These are phyloP conservation scores for Leptodactylus fuscus DNA, from an alignment of 2,113 vertebrate species.

Conservation along the genomic window DNA sequence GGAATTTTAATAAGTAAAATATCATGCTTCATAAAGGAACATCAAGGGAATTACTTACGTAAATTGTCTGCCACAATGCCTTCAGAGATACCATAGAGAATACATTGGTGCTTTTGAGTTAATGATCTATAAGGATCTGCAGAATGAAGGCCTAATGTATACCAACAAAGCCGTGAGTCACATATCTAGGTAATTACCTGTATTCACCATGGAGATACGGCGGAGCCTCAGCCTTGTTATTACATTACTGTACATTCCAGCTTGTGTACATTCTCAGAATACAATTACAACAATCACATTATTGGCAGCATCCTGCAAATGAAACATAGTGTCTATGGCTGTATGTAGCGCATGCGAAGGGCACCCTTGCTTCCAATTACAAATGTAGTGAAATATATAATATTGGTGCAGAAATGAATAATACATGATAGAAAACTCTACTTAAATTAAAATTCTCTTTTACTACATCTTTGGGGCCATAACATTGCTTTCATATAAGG, in stretches of 20 bases:
- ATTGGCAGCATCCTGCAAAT: conserved; percentile 8
- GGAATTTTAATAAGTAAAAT: not conserved
- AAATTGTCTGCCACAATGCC: not conserved
- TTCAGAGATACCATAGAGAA: not conserved
- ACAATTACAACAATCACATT: conserved; percentile 35
- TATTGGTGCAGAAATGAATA: not conserved
- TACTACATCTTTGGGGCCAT: no score
- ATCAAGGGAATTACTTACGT: not conserved
- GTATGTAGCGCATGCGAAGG: not conserved
- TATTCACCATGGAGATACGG: conserved; percentile 37
- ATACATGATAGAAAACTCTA: not conserved
- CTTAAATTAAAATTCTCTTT: not conserved
- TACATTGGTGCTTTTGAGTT: conserved; percentile 3
- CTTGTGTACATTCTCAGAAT: conserved; percentile 25
- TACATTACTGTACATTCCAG: conserved; percentile 19
- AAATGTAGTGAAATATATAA: not conserved
- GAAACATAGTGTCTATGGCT: not conserved
- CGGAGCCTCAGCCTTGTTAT: not conserved
- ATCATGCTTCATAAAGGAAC: not conserved
- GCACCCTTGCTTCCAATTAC: no score
- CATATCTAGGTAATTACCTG: conserved; percentile 16
- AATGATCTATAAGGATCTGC: not conserved
- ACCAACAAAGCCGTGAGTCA: not conserved
- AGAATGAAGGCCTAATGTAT: not conserved
- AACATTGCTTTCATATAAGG: no score